Base-by-base conservation (phyloP, 2,797 vertebrate genomes). In the Trichosurus vulpecula region DNA sequence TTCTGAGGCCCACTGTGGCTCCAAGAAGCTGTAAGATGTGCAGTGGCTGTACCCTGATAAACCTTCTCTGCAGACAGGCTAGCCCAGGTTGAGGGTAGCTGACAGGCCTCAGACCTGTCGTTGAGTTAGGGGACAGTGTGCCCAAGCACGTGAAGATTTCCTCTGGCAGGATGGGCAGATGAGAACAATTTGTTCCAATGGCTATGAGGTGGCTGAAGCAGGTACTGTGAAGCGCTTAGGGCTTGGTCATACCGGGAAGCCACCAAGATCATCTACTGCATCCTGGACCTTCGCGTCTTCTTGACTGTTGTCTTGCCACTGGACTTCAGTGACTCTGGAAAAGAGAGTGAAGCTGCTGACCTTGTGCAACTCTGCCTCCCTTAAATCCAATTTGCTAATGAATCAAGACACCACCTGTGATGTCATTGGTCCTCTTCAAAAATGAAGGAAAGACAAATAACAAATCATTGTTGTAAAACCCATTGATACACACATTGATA, bases 401-500 rank as follows among this genome's bases (percentile, higher is more conserved):
- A 74, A 19, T 41, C 35, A 41, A 41, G 66, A 74, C 66, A 74
- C 25, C 66, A 22, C 6, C n/a, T 41, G n/a, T 41, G 16, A 74
- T 41, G 35, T 19, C 35, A 35, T n/a, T 9, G n/a, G n/a, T 74
- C n/a, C 16, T 22, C 35, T 74, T 74, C n/a, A 19, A 74, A 74
- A 74, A n/a, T 74, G 66, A 74, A 66, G 61, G 35, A 6, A 66
- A 66, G 61, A 66, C 53, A 91, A 19, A 6, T 4, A 66, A 6
- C 35, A 93, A 97, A 47, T 53, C 92, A 94, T 94, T 97, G 95
- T 57, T 95, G 74, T 94, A 74, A 91, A 92, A 96, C 91, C 56
- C 47, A 93, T 47, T 54, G 56, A 95, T 54, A 94, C 2, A 93
- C 30, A 52, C 16, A 1, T 51, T 91, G 56, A 91, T 53, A 47